A percentile compares a stretch with the other conserved stretches of the same genome.
Evolutionary conservation across 2,888 invertebrate genomes (phyloP).

Genomic region (Scaptomyza tumidula): DNA sequence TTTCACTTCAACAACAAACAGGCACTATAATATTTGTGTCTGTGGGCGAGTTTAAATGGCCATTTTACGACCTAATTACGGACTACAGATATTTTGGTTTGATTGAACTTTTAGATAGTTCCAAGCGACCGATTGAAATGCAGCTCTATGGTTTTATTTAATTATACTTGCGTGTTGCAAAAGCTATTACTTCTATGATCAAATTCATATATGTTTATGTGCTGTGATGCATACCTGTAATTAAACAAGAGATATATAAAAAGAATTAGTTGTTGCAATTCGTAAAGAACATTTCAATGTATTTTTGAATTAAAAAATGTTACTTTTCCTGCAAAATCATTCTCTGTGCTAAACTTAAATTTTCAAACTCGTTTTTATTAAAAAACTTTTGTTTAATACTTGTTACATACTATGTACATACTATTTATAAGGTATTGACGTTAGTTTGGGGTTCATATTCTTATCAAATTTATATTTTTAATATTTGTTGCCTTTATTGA

Average conservation of each 20-base stretch:
- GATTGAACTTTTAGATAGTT: constrained; percentile 40
- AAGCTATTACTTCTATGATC: neutral
- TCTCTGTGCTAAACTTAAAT: too few relatives aligned
- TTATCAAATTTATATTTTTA: too few relatives aligned
- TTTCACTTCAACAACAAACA: constrained; percentile 52
- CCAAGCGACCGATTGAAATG: constrained; percentile 1
- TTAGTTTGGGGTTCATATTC: too few relatives aligned
- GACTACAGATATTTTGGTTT: constrained; percentile 34
- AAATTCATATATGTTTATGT: neutral
- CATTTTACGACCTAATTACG: constrained; percentile 64
- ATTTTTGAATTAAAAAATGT: too few relatives aligned
- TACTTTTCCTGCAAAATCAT: too few relatives aligned
- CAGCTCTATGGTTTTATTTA: constrained; percentile 12
- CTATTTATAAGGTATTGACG: too few relatives aligned
- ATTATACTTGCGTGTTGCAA: constrained; percentile 43
- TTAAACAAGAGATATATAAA: constrained; percentile 11
- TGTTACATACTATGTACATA: too few relatives aligned
- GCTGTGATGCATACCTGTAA: constrained; percentile 48
- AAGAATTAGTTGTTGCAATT: neutral
- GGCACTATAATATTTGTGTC: constrained; percentile 37
- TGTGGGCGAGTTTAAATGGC: constrained; percentile 55
- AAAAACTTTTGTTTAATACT: too few relatives aligned
- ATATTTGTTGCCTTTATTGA: too few relatives aligned
- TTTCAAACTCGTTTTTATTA: too few relatives aligned
- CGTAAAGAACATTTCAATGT: too few relatives aligned